phyloP scores from a whole-genome alignment of 2,888 invertebrate species.

The Lasioglossum villosulum region DNA sequence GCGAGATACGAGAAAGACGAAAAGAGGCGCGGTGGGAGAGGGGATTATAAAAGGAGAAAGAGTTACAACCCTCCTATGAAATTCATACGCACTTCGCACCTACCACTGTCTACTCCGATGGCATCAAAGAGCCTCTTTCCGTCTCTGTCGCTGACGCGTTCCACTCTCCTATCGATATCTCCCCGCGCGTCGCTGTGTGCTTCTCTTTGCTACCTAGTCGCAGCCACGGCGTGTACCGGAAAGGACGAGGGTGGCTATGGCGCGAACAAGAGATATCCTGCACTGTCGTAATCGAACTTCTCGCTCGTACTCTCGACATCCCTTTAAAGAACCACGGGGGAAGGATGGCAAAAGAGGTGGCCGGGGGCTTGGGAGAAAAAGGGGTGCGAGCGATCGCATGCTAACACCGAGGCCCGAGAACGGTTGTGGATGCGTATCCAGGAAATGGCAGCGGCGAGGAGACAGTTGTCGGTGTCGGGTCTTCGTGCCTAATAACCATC shows the following conservation, averaged over 20 bases:
- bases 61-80: conserved; percentile 77
- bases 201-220: neutral
- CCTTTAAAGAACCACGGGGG: conserved; percentile 56
- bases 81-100: conserved; percentile 80
- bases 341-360: conserved; percentile 7
- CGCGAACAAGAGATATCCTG: conserved; percentile 68
- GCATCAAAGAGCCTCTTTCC: conserved; percentile 74
- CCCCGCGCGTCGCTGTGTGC: conserved; percentile 1
- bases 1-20: conserved; percentile 31
- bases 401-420: conserved; percentile 18
- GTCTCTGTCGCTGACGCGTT: conserved; percentile 31
- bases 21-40: neutral
- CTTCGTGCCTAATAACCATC: conserved; percentile 61
- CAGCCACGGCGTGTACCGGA: conserved; percentile 45
- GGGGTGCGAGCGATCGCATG: conserved; percentile 15
- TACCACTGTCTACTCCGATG: conserved; percentile 70
- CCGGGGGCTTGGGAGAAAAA: conserved; percentile 7
- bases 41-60: conserved; percentile 73
- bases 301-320: conserved; percentile 59
- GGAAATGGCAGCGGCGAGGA: conserved; percentile 51
- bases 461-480: conserved; percentile 32
- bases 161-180: conserved; percentile 33
- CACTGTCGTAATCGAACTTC: conserved; percentile 74
- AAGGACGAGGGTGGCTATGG: conserved; percentile 63
- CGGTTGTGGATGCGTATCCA: conserved; percentile 15